Conservation (phyloP, 1,140 invertebrate genomes). For the Forficula auricularia region DNA sequence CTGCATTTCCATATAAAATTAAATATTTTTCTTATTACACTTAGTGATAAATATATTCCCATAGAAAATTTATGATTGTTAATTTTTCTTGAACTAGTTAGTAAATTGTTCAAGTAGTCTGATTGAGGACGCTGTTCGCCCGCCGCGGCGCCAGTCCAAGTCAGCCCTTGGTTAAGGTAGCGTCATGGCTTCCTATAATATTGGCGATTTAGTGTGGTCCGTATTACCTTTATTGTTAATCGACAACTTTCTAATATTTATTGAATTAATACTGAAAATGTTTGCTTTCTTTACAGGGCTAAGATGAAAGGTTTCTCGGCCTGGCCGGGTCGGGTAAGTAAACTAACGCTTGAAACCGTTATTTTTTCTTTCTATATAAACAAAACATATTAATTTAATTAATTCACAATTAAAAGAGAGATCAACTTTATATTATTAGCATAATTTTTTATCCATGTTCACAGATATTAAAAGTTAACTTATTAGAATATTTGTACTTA, state of each 20-base stretch:
- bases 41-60: neutral
- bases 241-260: conserved; percentile 6
- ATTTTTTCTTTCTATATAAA: conserved; percentile 1
- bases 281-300: conserved; percentile 55
- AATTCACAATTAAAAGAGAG: too few relatives aligned
- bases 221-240: conserved; percentile 21
- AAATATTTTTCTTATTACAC: neutral
- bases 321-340: conserved; percentile 81
- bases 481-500: too few relatives aligned
- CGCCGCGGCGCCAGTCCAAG: neutral
- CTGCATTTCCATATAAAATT: too few relatives aligned
- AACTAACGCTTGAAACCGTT: conserved; percentile 10
- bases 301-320: conserved; percentile 90
- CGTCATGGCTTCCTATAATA: conserved; percentile 25
- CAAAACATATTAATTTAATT: too few relatives aligned
- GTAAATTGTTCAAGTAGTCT: too few relatives aligned
- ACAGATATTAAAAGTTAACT: too few relatives aligned
- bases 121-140: neutral
- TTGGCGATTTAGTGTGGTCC: conserved; percentile 59
- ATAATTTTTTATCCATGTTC: too few relatives aligned
- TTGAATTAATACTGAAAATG: conserved; percentile 7
- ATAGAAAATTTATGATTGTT: neutral
- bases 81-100: neutral
- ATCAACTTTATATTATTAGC: too few relatives aligned
- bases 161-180: neutral